Evolutionary conservation across 2,888 invertebrate genomes (phyloP).

Genomic region (Drosophila sordidula): DNA sequence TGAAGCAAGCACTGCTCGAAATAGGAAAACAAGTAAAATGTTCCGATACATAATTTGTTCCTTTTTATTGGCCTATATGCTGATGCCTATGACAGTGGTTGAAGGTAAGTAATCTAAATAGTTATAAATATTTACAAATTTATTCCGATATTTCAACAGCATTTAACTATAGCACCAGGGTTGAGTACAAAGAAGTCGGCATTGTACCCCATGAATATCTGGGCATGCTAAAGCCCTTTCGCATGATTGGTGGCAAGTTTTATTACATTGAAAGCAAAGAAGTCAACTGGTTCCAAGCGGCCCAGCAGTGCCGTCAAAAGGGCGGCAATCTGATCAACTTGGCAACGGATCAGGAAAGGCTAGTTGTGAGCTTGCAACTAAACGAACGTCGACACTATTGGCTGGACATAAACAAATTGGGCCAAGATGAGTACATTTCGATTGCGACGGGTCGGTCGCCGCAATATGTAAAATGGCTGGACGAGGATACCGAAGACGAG

Average conservation of each 20-base stretch:
- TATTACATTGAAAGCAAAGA: constrained; percentile 20
- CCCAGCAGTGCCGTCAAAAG: constrained; percentile 35
- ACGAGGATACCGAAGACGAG: background rate
- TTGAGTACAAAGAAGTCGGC: constrained; percentile 32
- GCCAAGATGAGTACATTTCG: constrained; percentile 36
- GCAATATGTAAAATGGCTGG: constrained; percentile 16
- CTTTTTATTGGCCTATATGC: constrained; percentile 9
- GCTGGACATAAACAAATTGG: constrained; percentile 39
- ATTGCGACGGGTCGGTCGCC: constrained; percentile 23
- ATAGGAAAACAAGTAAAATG: constrained; percentile 11
- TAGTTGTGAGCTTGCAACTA: constrained; percentile 6
- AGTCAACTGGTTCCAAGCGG: constrained; percentile 42
- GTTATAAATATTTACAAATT: background rate
- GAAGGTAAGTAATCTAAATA: constrained; percentile 14
- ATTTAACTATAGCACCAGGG: constrained; percentile 17
- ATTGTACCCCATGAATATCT: constrained; percentile 9
- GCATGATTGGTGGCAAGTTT: constrained; percentile 25
- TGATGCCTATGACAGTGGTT: constrained; percentile 2
- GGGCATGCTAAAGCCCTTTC: constrained; percentile 12
- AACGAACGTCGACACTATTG: constrained; percentile 27
- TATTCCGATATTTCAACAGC: constrained; percentile 1
- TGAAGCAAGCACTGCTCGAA: background rate
- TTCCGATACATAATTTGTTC: background rate
- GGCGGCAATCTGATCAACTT: constrained; percentile 30
- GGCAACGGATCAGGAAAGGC: constrained; percentile 7